Base-by-base conservation (phyloP, 1,140 invertebrate genomes). In the Macrostomum lignano region DNA sequence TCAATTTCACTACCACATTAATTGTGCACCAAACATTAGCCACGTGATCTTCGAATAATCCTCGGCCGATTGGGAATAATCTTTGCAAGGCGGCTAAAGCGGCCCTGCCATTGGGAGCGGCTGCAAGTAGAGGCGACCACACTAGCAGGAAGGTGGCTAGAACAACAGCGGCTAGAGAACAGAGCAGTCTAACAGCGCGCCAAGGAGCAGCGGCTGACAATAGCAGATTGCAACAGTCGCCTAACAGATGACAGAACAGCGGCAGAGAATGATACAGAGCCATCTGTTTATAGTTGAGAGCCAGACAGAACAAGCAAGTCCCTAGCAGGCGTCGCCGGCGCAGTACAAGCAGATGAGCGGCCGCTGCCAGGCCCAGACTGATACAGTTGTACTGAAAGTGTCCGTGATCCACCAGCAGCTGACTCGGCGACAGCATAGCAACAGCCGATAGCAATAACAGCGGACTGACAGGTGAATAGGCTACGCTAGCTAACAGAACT, bases 281-380 rank as follows among this genome's bases (percentile, higher is more conserved):
- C 84, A 98, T 98, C 61, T 98, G 91, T 51, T 98, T 98, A 53
- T 94, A 96, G 58, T 86, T 93, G 3, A 98, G 47, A 1, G 86
- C 76, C 17, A 78, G 47, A 35, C 69, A 68, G 57, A 93, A 98
- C 9, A 72, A 60, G 41, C 77, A 51, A 0, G 78, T 69, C 1
- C 70, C 70, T 0, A 71, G 31, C 7, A 71, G 51, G 45, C 73
- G 62, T 36, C 61, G 61, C 26, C 68, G 58, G 6, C 55, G 54
- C 2, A 67, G 45, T 3, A 93, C 49, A 33, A 65, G 65, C 21
- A 66, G 60, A 9, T 78, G 63, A 20, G 79, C 71, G 44, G 66
- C 64, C 3, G 84, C 47, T 37, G 73, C 68, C 1, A 96, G 55
- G 0, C 84, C 88, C 28, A 98, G 60, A 7, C 82, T 88, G 2